Percentiles rank a stretch among this genome's conserved stretches.
Evolutionary conservation across 2,797 vertebrate genomes (phyloP).

Genomic region (Odontamblyopus lacepedii): DNA sequence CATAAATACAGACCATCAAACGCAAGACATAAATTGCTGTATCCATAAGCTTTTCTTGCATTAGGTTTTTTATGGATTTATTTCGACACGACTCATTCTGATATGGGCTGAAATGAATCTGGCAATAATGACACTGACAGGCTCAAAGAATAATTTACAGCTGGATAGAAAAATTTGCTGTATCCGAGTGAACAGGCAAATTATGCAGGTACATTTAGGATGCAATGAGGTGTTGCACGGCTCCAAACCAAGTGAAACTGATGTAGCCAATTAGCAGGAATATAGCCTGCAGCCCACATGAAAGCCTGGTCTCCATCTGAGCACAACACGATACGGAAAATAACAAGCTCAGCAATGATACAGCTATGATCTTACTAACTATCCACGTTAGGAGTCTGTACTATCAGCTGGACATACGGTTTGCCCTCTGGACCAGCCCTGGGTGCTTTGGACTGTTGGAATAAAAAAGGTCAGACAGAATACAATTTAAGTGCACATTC

Average conservation of each 20-base stretch:
- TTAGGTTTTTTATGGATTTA: conserved; percentile 28
- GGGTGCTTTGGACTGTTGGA: conserved; percentile 33
- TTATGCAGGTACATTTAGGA: conserved; percentile 73
- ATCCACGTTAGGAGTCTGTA: conserved; percentile 30
- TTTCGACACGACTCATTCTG: conserved; percentile 24
- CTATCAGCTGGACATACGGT: conserved; percentile 42
- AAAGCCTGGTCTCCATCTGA: conserved; percentile 57
- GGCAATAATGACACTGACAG: conserved; percentile 46
- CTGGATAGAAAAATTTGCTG: conserved; percentile 38
- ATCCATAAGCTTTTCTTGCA: conserved; percentile 8
- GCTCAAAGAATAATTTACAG: conserved; percentile 59
- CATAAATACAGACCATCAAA: background rate
- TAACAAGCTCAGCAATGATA: conserved; percentile 38
- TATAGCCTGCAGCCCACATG: conserved; percentile 61
- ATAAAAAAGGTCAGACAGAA: background rate
- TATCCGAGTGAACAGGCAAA: conserved; percentile 57
- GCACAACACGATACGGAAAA: conserved; percentile 28
- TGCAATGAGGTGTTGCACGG: conserved; percentile 69
- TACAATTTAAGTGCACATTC: too few species aligned
- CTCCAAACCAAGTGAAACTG: conserved; percentile 68
- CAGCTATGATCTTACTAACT: conserved; percentile 53
- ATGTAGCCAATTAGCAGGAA: conserved; percentile 69
- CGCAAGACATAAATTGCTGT: background rate
- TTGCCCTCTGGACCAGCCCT: conserved; percentile 37
- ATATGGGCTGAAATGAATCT: conserved; percentile 37